Conservation (phyloP, 2,797 vertebrate species). For the Phylloscopus collybita region DNA sequence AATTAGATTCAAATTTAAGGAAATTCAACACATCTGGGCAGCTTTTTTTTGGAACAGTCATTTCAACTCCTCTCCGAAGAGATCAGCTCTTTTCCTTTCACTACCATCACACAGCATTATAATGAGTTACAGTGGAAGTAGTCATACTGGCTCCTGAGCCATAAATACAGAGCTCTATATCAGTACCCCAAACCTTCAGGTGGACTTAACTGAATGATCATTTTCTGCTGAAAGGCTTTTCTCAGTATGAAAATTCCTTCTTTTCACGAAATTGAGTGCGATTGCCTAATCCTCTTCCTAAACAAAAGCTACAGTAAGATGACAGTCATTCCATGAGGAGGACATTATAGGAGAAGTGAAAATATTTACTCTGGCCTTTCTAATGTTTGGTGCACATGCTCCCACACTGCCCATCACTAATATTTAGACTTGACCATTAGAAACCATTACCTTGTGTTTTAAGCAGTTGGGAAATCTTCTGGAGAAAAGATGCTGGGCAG, state of each 20-base stretch:
- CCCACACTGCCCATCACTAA: neutral
- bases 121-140: neutral
- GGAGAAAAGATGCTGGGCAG: neutral
- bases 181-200: neutral
- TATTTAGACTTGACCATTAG: neutral
- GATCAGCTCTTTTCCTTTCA: neutral
- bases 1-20: slow-evolving; percentile 51
- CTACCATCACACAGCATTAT: neutral
- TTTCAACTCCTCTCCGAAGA: slow-evolving; percentile 24
- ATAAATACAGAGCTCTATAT: neutral
- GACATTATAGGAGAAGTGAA: neutral
- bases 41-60: neutral
- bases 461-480: neutral
- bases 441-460: neutral
- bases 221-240: neutral
- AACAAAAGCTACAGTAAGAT: neutral
- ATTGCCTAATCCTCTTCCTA: neutral
- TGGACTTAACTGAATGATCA: neutral
- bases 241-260: neutral
- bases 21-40: neutral
- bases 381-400: fast-evolving
- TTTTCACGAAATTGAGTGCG: neutral
- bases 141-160: neutral
- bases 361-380: neutral
- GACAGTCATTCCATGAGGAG: neutral